A percentile compares a stretch with the other conserved stretches of the same genome.
Conservation (phyloP, 2,113 vertebrate genomes). For the Chloropsis cyanopogon region DNA sequence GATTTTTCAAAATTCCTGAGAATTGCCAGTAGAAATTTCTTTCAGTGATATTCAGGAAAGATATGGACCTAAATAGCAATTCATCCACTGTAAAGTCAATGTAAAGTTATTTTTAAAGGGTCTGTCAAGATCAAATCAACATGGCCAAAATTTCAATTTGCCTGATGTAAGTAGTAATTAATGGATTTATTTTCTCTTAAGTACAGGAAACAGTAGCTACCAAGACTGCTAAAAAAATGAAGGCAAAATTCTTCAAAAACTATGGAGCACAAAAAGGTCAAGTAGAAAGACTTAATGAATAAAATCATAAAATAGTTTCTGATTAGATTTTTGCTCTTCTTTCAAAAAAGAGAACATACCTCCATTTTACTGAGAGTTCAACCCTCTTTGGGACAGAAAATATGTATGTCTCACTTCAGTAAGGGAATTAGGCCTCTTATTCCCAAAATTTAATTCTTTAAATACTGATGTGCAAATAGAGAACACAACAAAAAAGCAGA, state of each 20-base stretch:
- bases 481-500: neutral
- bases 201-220: neutral
- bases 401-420: rapidly evolving
- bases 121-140: neutral
- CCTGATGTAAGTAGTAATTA: constrained; percentile 1
- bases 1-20: neutral
- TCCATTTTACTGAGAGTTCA: neutral
- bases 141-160: neutral
- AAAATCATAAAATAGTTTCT: neutral
- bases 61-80: neutral
- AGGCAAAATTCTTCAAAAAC: constrained; percentile 8
- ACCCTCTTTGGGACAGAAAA: neutral
- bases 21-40: neutral
- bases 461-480: neutral
- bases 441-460: neutral
- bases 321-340: neutral
- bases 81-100: neutral
- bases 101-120: neutral
- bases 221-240: neutral
- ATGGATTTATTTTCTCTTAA: neutral
- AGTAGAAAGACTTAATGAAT: neutral
- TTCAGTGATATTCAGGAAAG: neutral
- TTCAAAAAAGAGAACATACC: neutral
- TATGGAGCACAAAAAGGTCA: neutral
- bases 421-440: neutral